A percentile compares a stretch with the other conserved stretches of the same genome.
Conservation (phyloP, 2,113 vertebrate species). For the Cyphomyrus plagiostoma region DNA sequence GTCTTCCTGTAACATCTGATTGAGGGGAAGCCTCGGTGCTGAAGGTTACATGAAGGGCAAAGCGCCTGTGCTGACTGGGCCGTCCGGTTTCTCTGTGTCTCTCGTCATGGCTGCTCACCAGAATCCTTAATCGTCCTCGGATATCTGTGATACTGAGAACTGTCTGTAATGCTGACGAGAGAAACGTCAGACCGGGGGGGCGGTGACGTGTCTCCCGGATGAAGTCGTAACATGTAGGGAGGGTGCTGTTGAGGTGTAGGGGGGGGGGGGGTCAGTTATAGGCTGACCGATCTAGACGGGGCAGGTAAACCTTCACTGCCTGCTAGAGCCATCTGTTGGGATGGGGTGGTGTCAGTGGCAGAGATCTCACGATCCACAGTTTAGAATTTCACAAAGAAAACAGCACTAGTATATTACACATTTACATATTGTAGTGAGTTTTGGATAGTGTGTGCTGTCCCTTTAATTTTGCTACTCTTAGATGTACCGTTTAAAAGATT, state of each 20-base stretch:
- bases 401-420: background rate
- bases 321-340: background rate
- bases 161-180: conserved; percentile 49
- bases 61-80: background rate
- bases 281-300: conserved; percentile 21
- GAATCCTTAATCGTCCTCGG: background rate
- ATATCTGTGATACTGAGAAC: conserved; percentile 16
- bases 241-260: conserved; percentile 34
- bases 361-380: no score
- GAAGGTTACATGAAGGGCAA: conserved; percentile 1
- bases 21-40: background rate
- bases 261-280: conserved; percentile 26
- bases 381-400: background rate
- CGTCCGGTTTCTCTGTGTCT: background rate
- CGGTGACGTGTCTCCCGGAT: conserved; percentile 34
- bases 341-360: background rate
- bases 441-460: background rate
- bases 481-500: background rate
- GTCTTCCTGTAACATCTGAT: background rate
- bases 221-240: conserved; percentile 44
- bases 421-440: background rate
- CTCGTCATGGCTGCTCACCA: background rate
- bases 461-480: background rate
- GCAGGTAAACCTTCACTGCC: conserved; percentile 38
- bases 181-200: background rate